phyloP scores from a whole-genome alignment of 2,797 vertebrate species.

The Cottoperca gobio region DNA sequence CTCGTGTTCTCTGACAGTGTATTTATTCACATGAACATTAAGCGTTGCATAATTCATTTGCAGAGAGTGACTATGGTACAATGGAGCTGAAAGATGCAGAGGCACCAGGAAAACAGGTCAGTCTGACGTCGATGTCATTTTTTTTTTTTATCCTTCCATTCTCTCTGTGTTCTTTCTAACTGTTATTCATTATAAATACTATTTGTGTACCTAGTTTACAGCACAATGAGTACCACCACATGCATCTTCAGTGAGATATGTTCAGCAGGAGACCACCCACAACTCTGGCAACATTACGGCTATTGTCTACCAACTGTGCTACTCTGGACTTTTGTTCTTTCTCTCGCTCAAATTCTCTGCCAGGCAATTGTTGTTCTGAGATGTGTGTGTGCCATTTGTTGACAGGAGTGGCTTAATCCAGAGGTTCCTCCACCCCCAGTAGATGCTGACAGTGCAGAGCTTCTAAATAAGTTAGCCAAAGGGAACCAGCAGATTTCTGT shows the following conservation, averaged over 20 bases:
- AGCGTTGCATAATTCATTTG: constrained; percentile 47
- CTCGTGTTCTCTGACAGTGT: neutral
- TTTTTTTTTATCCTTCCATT: neutral
- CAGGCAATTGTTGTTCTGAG: neutral
- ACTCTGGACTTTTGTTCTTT: constrained; percentile 25
- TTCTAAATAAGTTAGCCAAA: constrained; percentile 87
- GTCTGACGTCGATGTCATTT: constrained; percentile 19
- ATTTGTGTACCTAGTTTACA: constrained; percentile 15
- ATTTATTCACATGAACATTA: constrained; percentile 1
- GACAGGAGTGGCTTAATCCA: constrained; percentile 79
- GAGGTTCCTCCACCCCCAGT: constrained; percentile 53
- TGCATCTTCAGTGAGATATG: constrained; percentile 29
- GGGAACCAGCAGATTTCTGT: constrained; percentile 88
- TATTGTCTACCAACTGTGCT: constrained; percentile 22
- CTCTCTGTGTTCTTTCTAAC: neutral
- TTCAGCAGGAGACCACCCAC: constrained; percentile 25
- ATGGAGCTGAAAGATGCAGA: constrained; percentile 74
- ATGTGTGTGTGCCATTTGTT: constrained; percentile 35
- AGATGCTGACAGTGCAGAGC: constrained; percentile 72
- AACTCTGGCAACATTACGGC: constrained; percentile 10
- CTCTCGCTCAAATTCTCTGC: neutral
- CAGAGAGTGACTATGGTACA: constrained; percentile 77
- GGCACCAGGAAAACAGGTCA: constrained; percentile 74
- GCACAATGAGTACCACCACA: neutral
- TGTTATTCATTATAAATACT: neutral